Evolutionary conservation across 2,113 vertebrate species (phyloP).

Genomic region (Callaeas wilsoni): DNA sequence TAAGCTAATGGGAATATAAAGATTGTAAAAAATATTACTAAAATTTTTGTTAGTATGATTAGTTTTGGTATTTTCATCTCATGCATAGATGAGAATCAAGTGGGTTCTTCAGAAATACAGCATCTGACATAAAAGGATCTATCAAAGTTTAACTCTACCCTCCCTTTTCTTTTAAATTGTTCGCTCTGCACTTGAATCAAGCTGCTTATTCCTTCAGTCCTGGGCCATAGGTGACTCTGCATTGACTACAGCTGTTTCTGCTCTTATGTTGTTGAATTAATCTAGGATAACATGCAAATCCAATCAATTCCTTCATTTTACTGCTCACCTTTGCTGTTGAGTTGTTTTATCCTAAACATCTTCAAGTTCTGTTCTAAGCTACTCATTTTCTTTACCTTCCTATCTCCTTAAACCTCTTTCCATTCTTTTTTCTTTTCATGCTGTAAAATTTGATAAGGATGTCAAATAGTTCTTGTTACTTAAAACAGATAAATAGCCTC

Average conservation of each 20-base stretch:
- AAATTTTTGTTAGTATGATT: neutral
- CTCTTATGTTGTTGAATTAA: neutral
- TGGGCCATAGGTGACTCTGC: neutral
- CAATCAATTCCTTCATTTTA: neutral
- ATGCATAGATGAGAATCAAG: neutral
- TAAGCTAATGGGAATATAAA: neutral
- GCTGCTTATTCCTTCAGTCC: neutral
- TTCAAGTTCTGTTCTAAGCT: neutral
- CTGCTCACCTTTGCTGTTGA: neutral
- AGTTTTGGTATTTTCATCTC: neutral
- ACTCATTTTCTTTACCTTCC: neutral
- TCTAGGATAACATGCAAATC: neutral
- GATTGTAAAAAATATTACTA: neutral
- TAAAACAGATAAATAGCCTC: neutral
- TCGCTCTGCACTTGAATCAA: neutral
- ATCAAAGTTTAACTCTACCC: neutral
- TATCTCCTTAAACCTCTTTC: neutral
- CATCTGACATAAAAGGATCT: neutral
- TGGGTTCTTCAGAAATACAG: neutral
- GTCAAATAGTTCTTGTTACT: neutral
- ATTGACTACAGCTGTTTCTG: neutral
- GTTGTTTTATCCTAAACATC: neutral
- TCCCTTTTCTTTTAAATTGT: neutral
- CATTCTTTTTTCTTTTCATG: neutral
- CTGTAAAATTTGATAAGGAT: neutral